phyloP scores from a whole-genome alignment of 53 echinoderm and acorn worm genomes.

The Temnopleurus reevesii region DNA sequence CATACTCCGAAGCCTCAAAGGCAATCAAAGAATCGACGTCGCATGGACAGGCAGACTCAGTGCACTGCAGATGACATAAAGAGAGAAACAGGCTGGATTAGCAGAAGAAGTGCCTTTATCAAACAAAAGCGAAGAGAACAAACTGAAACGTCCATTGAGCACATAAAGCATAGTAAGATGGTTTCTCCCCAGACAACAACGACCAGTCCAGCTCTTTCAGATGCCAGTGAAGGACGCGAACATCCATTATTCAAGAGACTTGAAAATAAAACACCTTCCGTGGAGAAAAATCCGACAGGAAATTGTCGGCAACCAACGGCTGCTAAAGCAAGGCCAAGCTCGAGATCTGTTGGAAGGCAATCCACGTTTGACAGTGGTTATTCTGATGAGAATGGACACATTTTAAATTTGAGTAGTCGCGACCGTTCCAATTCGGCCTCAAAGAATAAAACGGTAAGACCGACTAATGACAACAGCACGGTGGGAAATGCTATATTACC shows the following conservation, averaged over 20 bases:
- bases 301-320: background rate
- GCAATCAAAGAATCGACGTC: conserved; percentile 19
- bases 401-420: conserved; percentile 21
- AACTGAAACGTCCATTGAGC: background rate
- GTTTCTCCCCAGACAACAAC: background rate
- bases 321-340: background rate
- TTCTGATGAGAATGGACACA: conserved; percentile 86
- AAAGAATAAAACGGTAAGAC: background rate
- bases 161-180: background rate
- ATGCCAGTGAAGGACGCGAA: background rate
- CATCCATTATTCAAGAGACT: background rate
- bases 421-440: conserved; percentile 19
- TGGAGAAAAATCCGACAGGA: background rate
- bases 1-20: conserved; percentile 43
- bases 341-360: conserved; percentile 66
- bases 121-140: conserved; percentile 54
- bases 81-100: conserved; percentile 88
- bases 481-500: background rate
- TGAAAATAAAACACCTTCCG: conserved; percentile 11
- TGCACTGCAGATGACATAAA: conserved; percentile 93
- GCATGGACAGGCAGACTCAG: conserved; percentile 77
- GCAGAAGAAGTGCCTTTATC: conserved; percentile 66
- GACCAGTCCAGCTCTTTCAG: conserved; percentile 39
- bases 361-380: conserved; percentile 95
- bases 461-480: background rate